Percentiles rank a stretch among this genome's conserved stretches.
Evolutionary conservation across 2,797 vertebrate species (phyloP).

Genomic region (Tenualosa ilisha): DNA sequence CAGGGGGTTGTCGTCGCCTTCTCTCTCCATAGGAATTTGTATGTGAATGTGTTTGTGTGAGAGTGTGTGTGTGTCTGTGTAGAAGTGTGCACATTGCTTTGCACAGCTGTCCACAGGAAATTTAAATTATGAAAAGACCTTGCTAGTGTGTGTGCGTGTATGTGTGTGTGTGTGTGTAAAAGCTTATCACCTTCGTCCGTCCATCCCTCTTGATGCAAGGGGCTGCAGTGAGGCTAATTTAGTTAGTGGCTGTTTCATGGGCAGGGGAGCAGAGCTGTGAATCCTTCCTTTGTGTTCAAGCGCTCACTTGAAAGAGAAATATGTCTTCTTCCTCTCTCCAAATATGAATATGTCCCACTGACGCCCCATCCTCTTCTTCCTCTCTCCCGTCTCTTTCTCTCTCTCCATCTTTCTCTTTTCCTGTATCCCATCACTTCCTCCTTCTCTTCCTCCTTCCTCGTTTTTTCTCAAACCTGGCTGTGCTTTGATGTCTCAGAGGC

Average conservation of each 20-base stretch:
- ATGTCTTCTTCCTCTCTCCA: no score
- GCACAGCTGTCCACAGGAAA: neutral
- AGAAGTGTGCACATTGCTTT: slow-evolving; percentile 1
- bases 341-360: neutral
- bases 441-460: neutral
- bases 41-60: neutral
- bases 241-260: slow-evolving; percentile 23
- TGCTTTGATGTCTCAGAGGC: slow-evolving; percentile 49
- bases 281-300: slow-evolving; percentile 26
- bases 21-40: neutral
- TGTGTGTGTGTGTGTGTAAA: neutral
- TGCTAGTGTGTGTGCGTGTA: neutral
- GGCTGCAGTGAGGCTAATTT: slow-evolving; percentile 37
- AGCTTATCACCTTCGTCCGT: slow-evolving; percentile 2
- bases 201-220: neutral
- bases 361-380: neutral
- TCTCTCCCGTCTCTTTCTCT: slow-evolving; percentile 17
- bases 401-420: neutral
- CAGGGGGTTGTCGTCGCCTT: neutral
- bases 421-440: neutral
- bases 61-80: neutral
- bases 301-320: slow-evolving; percentile 1
- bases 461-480: slow-evolving; percentile 37
- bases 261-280: neutral
- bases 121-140: neutral